phyloP scores from a whole-genome alignment of 30 jellyfish, hydroid and myxozoan genomes.

The Turritopsis dohrnii region DNA sequence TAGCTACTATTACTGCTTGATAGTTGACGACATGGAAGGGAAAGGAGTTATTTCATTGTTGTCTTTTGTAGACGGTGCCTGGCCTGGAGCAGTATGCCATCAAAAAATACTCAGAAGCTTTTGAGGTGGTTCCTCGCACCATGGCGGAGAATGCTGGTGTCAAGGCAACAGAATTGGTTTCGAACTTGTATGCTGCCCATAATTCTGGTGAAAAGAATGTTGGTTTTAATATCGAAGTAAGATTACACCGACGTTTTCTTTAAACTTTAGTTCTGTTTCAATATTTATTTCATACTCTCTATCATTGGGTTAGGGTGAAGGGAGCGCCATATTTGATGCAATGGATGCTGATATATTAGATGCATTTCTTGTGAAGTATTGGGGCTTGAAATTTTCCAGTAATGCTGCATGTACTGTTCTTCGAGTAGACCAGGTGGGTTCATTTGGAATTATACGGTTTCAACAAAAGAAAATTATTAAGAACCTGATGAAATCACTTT shows the following conservation, averaged over 20 bases:
- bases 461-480: too few relatives aligned
- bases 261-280: not conserved
- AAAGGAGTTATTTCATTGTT: too few relatives aligned
- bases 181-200: slow-evolving; percentile 96
- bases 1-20: too few relatives aligned
- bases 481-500: too few relatives aligned
- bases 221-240: slow-evolving; percentile 90
- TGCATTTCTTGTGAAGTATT: slow-evolving; percentile 76
- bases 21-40: too few relatives aligned
- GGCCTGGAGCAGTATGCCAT: slow-evolving; percentile 92
- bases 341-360: slow-evolving; percentile 78
- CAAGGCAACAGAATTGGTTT: slow-evolving; percentile 76
- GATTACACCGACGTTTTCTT: too few relatives aligned
- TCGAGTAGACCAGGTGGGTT: slow-evolving; percentile 85
- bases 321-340: slow-evolving; percentile 81
- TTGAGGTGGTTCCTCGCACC: slow-evolving; percentile 85
- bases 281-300: not conserved
- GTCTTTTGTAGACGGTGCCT: slow-evolving; percentile 60
- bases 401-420: slow-evolving; percentile 95
- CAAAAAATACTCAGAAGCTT: slow-evolving; percentile 88
- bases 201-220: slow-evolving; percentile 65
- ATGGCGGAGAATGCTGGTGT: slow-evolving; percentile 95
- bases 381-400: slow-evolving; percentile 92
- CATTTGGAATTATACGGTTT: too few relatives aligned
- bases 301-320: slow-evolving; percentile 59